Base-by-base conservation (phyloP, 2,797 vertebrate genomes). In the Aratinga solstitialis region DNA sequence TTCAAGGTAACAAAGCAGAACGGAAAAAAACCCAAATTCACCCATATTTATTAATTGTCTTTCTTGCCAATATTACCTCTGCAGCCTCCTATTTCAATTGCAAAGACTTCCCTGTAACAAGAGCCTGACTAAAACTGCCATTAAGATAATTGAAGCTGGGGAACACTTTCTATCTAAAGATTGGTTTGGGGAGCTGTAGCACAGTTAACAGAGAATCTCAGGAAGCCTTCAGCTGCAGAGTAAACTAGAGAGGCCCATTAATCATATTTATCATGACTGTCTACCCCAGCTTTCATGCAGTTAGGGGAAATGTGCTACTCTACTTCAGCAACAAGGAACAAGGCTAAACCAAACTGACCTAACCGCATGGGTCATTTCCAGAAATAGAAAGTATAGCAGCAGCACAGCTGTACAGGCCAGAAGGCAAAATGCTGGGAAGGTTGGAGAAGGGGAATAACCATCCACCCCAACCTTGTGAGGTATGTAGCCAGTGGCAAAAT, bases 311-410 rank as follows among this genome's bases (percentile, higher is more conserved):
- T 94, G 92, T 84, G 96, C 94, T 96, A 85, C 87, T 95, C 92
- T 85, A 63, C 90, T 94, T 75, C 92, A 95, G 78, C 86, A 95
- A 84, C 78, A 93, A 95, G 92, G 43, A 92, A 87, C 75, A 81
- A 91, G 78, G 87, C 90, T 96, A 95, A 97, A 96, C 87, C 96
- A 96, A 97, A 96, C 96, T 96, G 96, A 96, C 95, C 96, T 87
- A 75, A 85, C 69, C 1, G 8, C 94, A 95, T 8, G 87, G 96
- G 96, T 97, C 96, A 96, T 3, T 91, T 95, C 93, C 94, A 96
- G 93, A 95, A 96, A 94, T 59, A 94, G 92, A 92, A 94, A 75
- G 63, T 58, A 76, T 66, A 91, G 43, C 8, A 74, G 78, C 65
- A 96, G 81, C 87, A 84, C 96, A 96, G 96, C 94, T 92, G 93